A percentile compares a stretch with the other conserved stretches of the same genome.
Evolutionary conservation across 1,140 invertebrate species (phyloP).

Genomic region (Xylocopa sonorina): DNA sequence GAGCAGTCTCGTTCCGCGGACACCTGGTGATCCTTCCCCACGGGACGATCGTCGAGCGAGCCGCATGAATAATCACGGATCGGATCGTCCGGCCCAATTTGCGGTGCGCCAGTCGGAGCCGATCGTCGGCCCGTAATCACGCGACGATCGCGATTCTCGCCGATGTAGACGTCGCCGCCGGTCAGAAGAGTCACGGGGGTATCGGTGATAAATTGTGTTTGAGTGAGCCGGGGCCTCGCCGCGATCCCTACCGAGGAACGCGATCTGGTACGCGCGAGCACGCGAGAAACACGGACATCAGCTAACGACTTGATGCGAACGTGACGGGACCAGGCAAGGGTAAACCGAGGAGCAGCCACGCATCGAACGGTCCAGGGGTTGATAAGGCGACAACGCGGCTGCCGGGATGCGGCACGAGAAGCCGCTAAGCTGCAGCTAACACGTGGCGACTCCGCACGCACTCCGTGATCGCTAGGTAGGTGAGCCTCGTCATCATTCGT

Average conservation of each 20-base stretch:
- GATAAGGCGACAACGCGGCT: constrained; percentile 63
- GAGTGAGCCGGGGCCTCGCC: too few species aligned
- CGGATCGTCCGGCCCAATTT: constrained; percentile 3
- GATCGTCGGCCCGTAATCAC: constrained; percentile 22
- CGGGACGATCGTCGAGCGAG: background rate
- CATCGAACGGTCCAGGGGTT: constrained; percentile 2
- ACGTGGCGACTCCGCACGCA: constrained; percentile 78
- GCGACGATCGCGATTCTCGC: constrained; percentile 49
- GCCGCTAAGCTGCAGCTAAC: constrained; percentile 78
- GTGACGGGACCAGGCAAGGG: constrained; percentile 1
- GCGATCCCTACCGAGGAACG: too few species aligned
- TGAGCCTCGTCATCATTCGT: constrained; percentile 67
- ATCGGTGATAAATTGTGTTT: constrained; percentile 22
- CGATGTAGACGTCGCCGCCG: constrained; percentile 44
- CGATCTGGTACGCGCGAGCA: too few species aligned
- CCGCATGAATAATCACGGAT: constrained; percentile 8
- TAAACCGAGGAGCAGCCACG: background rate
- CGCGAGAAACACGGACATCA: background rate
- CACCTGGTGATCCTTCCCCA: background rate
- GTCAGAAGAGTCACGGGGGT: constrained; percentile 32
- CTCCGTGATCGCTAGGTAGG: constrained; percentile 77
- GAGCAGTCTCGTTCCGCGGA: background rate
- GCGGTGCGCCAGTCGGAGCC: background rate
- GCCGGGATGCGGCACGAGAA: constrained; percentile 80
- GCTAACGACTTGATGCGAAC: constrained; percentile 14